Percentiles rank a stretch among this genome's conserved stretches.
Evolutionary conservation across 2,797 vertebrate species (phyloP).

Genomic region (Glossophaga mutica): DNA sequence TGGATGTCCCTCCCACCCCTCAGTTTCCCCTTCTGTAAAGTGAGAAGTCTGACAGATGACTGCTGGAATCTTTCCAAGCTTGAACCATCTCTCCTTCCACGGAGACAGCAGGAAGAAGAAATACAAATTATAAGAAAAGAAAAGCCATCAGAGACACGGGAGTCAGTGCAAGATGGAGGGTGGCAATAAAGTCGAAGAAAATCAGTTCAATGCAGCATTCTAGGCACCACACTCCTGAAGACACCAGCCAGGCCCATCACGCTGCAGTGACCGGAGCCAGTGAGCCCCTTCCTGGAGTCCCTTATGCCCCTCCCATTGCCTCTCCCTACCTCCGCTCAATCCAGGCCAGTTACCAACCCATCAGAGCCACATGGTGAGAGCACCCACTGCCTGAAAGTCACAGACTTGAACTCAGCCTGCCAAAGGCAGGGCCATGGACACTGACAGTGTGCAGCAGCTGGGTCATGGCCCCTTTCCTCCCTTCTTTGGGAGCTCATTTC

Average conservation of each 20-base stretch:
- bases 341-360: conserved; percentile 12
- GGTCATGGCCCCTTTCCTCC: conserved; percentile 57
- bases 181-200: not conserved
- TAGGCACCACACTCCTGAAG: not conserved
- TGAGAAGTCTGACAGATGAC: not conserved
- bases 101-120: not conserved
- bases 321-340: not conserved
- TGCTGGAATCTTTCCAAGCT: not conserved
- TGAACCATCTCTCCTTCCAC: not conserved
- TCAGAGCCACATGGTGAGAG: not conserved
- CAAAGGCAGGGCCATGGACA: conserved; percentile 60
- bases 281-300: not conserved
- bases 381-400: conserved; percentile 26
- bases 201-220: not conserved
- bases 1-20: not conserved
- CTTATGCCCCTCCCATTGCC: rapidly evolving
- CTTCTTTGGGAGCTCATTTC: conserved; percentile 65
- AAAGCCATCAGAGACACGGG: not conserved
- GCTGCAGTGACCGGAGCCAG: not conserved
- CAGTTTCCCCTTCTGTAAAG: not conserved
- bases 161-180: not conserved
- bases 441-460: conserved; percentile 52
- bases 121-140: not conserved
- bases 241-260: rapidly evolving
- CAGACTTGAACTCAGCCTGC: conserved; percentile 56